Evolutionary conservation across 2,113 vertebrate genomes (phyloP).

Genomic region (Vulpes vulpes): DNA sequence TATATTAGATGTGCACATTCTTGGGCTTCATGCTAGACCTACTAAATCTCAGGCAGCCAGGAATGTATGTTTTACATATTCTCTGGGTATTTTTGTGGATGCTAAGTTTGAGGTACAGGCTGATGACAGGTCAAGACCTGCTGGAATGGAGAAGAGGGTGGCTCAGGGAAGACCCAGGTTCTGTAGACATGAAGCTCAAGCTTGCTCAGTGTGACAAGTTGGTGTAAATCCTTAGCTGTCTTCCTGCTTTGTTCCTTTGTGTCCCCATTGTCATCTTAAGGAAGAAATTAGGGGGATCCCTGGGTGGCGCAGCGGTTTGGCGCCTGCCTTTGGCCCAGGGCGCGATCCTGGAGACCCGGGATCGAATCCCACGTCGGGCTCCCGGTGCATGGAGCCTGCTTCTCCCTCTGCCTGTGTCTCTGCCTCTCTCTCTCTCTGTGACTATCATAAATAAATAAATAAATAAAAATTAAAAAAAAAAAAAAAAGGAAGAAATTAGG

Average conservation of each 20-base stretch:
- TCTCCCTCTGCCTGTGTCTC: too few species aligned
- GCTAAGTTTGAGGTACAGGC: too few species aligned
- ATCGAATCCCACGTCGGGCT: too few species aligned
- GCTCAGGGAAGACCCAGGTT: not conserved
- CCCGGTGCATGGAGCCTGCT: too few species aligned
- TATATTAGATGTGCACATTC: too few species aligned
- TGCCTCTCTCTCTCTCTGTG: too few species aligned
- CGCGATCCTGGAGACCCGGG: too few species aligned
- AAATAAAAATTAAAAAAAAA: too few species aligned
- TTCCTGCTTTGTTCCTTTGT: not conserved
- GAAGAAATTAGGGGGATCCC: not conserved
- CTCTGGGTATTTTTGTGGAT: not conserved
- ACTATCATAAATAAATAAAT: too few species aligned
- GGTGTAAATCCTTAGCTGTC: not conserved
- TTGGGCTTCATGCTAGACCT: not conserved
- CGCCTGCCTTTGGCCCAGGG: too few species aligned
- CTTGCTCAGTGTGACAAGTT: not conserved
- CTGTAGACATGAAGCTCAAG: not conserved
- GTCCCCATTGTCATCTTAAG: not conserved
- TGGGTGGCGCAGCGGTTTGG: too few species aligned
- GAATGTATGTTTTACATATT: not conserved
- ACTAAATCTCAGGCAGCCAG: not conserved
- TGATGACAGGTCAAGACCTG: not conserved
- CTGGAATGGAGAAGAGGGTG: not conserved
- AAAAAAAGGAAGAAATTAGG: not conserved